These are phyloP conservation scores for Corynorhinus townsendii DNA, from an alignment of 2,113 vertebrate species.

Conservation along the genomic window DNA sequence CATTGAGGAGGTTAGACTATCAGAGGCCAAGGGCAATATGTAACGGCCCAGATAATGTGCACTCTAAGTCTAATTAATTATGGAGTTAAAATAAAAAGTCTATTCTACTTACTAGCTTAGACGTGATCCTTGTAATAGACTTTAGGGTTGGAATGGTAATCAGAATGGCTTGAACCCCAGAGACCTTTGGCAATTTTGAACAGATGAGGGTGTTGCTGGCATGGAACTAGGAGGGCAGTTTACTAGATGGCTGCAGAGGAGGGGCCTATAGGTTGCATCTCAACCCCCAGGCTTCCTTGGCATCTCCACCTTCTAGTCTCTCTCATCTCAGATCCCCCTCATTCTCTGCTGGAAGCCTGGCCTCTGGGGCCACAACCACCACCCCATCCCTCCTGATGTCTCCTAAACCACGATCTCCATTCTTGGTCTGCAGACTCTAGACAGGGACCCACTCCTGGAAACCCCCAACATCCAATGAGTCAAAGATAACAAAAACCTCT, in stretches of 20 bases:
- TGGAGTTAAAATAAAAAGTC: neutral
- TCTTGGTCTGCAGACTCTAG: neutral
- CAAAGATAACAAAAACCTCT: neutral
- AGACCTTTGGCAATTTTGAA: neutral
- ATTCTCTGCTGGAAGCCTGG: neutral
- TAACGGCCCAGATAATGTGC: neutral
- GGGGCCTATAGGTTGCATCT: neutral
- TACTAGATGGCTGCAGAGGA: neutral
- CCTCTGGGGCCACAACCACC: neutral
- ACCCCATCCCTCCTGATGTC: neutral
- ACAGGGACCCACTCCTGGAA: neutral
- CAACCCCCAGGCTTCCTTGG: no score
- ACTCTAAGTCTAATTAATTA: neutral
- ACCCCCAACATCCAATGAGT: accelerated
- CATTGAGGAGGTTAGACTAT: neutral
- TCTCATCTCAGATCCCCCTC: neutral
- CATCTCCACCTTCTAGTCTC: neutral
- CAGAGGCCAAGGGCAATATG: neutral
- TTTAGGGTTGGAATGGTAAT: neutral
- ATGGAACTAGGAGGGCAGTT: neutral
- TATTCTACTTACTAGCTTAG: neutral
- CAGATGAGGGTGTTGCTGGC: neutral
- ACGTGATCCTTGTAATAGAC: no score
- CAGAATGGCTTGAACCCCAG: neutral
- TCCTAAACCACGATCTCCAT: neutral